Evolutionary conservation across 2,113 vertebrate genomes (phyloP).

Genomic region (Phylloscopus whistleri): DNA sequence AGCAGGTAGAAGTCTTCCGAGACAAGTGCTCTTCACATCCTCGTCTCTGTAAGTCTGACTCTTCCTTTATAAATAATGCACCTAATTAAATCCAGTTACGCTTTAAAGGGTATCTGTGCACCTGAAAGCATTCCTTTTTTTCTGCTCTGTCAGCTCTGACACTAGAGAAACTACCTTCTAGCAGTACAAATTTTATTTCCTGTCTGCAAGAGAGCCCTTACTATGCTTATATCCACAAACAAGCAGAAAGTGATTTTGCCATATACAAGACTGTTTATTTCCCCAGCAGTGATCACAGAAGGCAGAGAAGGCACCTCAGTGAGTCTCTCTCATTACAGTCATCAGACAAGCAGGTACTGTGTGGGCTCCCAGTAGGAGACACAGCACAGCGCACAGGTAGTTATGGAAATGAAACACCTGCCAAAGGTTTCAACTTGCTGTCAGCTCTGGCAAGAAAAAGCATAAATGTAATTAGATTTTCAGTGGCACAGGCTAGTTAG

Average conservation of each 20-base stretch:
- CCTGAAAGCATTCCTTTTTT: neutral
- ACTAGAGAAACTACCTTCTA: neutral
- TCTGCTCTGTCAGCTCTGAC: neutral
- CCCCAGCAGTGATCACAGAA: neutral
- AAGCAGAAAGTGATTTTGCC: neutral
- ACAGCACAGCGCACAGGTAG: neutral
- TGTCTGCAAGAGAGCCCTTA: neutral
- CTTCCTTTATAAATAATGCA: neutral
- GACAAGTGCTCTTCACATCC: neutral
- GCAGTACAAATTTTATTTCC: neutral
- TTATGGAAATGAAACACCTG: neutral
- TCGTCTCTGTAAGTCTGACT: neutral
- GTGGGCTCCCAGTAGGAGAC: neutral
- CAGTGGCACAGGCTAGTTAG: neutral
- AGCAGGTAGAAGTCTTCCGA: neutral
- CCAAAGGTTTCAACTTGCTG: neutral
- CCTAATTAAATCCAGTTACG: neutral
- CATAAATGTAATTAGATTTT: neutral
- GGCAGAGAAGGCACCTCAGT: neutral
- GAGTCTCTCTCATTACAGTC: neutral
- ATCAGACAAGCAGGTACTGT: neutral
- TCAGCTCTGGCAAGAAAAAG: neutral
- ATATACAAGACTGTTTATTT: rapidly evolving
- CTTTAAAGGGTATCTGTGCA: neutral
- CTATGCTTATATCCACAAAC: neutral